Evolutionary conservation across 53 echinoderm and acorn worm species (phyloP), one percentile per base, ranked within the genome.

Genomic region (Actinopyga echinites): DNA sequence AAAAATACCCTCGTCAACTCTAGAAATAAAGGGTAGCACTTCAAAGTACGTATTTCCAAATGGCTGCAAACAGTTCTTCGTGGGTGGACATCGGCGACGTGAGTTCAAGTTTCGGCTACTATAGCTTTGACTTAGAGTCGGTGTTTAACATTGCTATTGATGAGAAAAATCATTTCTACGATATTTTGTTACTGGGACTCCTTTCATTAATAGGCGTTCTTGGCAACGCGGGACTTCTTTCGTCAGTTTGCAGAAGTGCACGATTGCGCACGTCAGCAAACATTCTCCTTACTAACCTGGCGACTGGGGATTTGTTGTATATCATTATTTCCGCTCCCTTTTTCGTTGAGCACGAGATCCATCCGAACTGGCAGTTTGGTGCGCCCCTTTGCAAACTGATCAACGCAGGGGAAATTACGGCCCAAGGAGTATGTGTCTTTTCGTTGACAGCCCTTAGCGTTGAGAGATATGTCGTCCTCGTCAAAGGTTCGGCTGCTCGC

Each of bases 381-480:
- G 26, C 80, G 20, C 45, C 78, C 5, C 82, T 87, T 17, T 95
- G 95, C 45, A 91, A 93, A 64, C 43, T 89, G 34, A 84, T 87
- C 24, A 55, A 69, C 10, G 89, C 84, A 62, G 80, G 87, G 15
- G 91, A 93, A 34, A 83, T 87, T 17, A 85, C 89, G 17, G 91
- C 91, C 4, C 95, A 95, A 83, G 87, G 90, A 58, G 88, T 90
- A 33, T 93, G 95, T 40, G 90, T 93, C 23, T 83, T 93, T 31
- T 91, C 93, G 29, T 68, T 95, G 45, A 89, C 95, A 0, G 92
- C 93, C 5, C 79, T 95, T 26, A 95, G 95, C 82, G 42, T 91
- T 1, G 95, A 95, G 78, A 83, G 95, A 31, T 95, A 93, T 79
- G 79, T 87, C 43, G 95, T 91, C 22, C 90, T 95, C 54, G 93